These are phyloP conservation scores for Cliona cf. orientalis DNA, from an alignment of 37 sponge, comb jelly and placozoan genomes.

Conservation along the genomic window DNA sequence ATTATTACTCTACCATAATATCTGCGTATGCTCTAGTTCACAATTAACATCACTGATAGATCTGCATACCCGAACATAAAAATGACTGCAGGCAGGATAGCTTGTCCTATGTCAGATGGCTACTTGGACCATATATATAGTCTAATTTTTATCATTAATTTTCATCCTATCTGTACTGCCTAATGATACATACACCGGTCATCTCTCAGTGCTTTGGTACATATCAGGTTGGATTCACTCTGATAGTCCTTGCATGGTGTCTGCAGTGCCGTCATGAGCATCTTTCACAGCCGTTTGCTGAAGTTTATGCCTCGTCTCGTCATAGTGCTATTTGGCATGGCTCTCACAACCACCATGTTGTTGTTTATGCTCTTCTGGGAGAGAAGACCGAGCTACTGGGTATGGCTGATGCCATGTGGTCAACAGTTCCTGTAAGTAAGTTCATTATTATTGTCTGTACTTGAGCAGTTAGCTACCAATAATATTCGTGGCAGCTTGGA, in stretches of 20 bases:
- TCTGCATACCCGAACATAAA: too few relatives aligned
- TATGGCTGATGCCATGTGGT: constrained; percentile 49
- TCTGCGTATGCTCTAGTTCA: too few relatives aligned
- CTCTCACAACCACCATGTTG: constrained; percentile 27
- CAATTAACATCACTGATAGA: too few relatives aligned
- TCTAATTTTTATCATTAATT: too few relatives aligned
- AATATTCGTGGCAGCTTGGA: too few relatives aligned
- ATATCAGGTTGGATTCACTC: constrained; percentile 44
- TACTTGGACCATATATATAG: too few relatives aligned
- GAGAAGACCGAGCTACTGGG: constrained; percentile 54
- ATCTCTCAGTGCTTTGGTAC: constrained; percentile 68
- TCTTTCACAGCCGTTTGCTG: constrained; percentile 12
- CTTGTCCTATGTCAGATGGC: too few relatives aligned
- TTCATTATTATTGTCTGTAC: too few relatives aligned
- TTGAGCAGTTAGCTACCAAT: too few relatives aligned
- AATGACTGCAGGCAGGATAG: too few relatives aligned
- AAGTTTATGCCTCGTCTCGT: constrained; percentile 46
- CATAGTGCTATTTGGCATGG: constrained; percentile 13
- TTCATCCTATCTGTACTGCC: too few relatives aligned
- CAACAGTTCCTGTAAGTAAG: constrained; percentile 58
- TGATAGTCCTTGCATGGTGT: constrained; percentile 44
- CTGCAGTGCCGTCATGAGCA: constrained; percentile 30
- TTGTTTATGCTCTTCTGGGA: constrained; percentile 60
- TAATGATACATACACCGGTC: neutral
- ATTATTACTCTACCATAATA: too few relatives aligned